phyloP scores from a whole-genome alignment of 2,113 vertebrate genomes.

The Verasper variegatus region DNA sequence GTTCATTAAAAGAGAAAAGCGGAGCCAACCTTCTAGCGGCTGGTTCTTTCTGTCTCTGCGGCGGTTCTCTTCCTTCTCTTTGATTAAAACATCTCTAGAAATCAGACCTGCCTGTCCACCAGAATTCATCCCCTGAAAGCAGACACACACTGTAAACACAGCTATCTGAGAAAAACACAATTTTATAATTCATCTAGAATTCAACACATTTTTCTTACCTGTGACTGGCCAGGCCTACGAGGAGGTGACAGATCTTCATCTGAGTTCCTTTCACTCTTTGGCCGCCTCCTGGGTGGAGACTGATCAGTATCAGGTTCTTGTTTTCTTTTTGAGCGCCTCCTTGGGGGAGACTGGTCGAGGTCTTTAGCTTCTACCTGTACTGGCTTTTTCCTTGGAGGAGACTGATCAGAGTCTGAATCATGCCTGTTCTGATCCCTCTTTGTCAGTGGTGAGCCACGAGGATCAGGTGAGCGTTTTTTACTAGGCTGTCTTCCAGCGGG shows the following conservation, averaged over 20 bases:
- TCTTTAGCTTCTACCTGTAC: conserved; percentile 28
- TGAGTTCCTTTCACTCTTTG: conserved; percentile 42
- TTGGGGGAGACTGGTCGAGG: conserved; percentile 73
- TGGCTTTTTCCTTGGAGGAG: conserved; percentile 47
- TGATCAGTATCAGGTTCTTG: conserved; percentile 74
- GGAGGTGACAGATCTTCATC: conserved; percentile 81
- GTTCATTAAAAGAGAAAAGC: conserved; percentile 1
- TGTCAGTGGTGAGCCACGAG: conserved; percentile 12
- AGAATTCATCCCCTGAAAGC: conserved; percentile 85
- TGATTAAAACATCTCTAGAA: conserved; percentile 84
- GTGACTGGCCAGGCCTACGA: conserved; percentile 70
- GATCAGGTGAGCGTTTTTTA: conserved; percentile 49
- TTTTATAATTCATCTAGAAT: background rate
- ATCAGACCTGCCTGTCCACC: conserved; percentile 89
- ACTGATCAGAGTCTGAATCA: conserved; percentile 70
- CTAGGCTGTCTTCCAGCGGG: conserved; percentile 44
- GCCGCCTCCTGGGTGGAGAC: conserved; percentile 75
- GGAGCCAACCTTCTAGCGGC: conserved; percentile 86
- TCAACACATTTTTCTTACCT: conserved; percentile 48
- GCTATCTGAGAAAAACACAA: background rate
- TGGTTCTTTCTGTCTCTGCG: conserved; percentile 80
- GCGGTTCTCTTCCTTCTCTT: conserved; percentile 88
- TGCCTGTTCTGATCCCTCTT: conserved; percentile 46
- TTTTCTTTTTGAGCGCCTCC: conserved; percentile 45
- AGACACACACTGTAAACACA: background rate